Conservation (phyloP, 2,797 vertebrate genomes). For the Halcyon smyrnensis region DNA sequence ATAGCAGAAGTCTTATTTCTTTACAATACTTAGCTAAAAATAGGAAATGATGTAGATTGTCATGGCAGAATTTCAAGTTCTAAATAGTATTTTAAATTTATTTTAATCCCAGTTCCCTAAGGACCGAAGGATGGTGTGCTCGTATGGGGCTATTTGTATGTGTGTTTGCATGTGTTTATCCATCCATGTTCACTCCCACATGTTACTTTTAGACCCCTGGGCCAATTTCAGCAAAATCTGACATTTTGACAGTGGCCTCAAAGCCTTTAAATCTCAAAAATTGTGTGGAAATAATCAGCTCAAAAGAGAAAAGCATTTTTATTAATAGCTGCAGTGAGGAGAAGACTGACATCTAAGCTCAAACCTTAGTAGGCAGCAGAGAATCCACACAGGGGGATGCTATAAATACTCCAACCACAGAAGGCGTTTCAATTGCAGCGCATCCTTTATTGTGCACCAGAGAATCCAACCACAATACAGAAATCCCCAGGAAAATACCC, state of each 20-base stretch:
- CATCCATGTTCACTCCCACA: not conserved
- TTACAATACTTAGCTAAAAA: not conserved
- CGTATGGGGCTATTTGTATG: not conserved
- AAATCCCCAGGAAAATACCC: conserved; percentile 66
- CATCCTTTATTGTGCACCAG: conserved; percentile 41
- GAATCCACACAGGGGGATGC: not conserved
- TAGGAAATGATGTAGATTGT: not conserved
- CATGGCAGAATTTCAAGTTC: conserved; percentile 16
- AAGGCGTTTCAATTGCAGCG: conserved; percentile 23
- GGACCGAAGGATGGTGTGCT: not conserved
- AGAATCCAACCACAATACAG: conserved; percentile 57
- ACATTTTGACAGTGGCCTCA: not conserved
- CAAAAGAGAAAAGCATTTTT: not conserved
- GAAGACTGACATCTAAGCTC: not conserved
- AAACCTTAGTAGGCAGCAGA: not conserved
- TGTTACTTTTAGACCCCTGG: not conserved
- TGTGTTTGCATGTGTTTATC: not conserved
- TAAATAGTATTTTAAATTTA: not conserved
- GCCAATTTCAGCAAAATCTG: not conserved
- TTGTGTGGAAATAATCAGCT: not conserved
- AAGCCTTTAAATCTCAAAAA: not conserved
- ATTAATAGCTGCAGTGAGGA: not conserved
- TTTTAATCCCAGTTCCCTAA: not conserved
- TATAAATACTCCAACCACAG: conserved; percentile 2
- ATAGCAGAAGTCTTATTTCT: not conserved